Conservation (phyloP, 2,888 invertebrate species). For the Argyresthia albistria region DNA sequence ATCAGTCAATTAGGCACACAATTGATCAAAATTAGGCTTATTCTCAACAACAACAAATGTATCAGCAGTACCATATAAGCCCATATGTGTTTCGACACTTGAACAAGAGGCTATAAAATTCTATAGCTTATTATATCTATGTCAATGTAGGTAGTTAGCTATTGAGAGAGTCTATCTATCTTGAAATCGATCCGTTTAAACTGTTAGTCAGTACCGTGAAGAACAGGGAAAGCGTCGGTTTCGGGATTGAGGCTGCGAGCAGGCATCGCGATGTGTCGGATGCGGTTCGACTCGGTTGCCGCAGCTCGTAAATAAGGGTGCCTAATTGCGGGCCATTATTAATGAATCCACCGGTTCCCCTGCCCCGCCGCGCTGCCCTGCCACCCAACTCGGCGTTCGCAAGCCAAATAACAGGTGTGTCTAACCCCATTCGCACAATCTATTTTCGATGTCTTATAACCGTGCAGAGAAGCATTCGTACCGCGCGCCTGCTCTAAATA, state of each 20-base stretch:
- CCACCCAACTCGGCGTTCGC: slow-evolving; percentile 36
- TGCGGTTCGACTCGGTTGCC: slow-evolving; percentile 51
- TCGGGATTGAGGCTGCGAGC: slow-evolving; percentile 5
- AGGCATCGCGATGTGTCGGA: slow-evolving; percentile 19
- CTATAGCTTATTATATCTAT: not conserved
- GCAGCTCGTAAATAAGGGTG: slow-evolving; percentile 67
- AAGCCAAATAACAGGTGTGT: slow-evolving; percentile 71
- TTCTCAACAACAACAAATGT: slow-evolving; percentile 17
- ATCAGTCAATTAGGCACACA: slow-evolving; percentile 29
- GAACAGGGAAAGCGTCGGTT: not conserved
- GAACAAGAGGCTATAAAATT: not conserved
- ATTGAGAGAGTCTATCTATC: not conserved
- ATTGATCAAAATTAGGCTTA: slow-evolving; percentile 38
- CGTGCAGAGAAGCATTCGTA: slow-evolving; percentile 60
- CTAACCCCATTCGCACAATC: slow-evolving; percentile 72
- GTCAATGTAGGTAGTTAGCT: not conserved
- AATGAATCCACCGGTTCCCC: slow-evolving; percentile 59
- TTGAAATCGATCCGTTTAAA: not conserved
- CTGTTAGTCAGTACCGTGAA: slow-evolving; percentile 5
- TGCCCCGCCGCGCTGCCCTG: slow-evolving; percentile 24
- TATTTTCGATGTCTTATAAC: slow-evolving; percentile 71
- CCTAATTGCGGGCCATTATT: slow-evolving; percentile 69
- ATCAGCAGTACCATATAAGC: slow-evolving; percentile 25
- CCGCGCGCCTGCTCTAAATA: slow-evolving; percentile 65
- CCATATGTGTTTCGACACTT: slow-evolving; percentile 6